phyloP scores from a whole-genome alignment of 2,888 invertebrate genomes.

The Galeopsomyia nigrocyanea region DNA sequence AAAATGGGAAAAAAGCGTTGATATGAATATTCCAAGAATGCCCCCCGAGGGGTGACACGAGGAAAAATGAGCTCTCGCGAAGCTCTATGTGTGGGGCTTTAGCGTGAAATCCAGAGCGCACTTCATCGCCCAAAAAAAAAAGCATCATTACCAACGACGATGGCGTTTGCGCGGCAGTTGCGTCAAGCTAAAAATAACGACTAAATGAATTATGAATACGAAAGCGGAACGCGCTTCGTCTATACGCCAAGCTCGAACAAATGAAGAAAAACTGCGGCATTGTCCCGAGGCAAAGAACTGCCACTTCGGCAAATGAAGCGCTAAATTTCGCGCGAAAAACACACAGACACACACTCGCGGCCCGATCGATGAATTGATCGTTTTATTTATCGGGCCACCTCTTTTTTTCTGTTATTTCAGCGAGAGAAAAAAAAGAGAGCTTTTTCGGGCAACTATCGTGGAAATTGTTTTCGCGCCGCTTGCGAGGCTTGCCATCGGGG shows the following conservation, averaged over 20 bases:
- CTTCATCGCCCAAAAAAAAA: constrained; percentile 33
- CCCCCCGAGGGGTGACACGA: constrained; percentile 10
- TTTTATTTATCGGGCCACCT: no score
- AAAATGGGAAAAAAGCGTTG: constrained; percentile 21
- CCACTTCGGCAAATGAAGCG: constrained; percentile 42
- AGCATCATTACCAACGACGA: constrained; percentile 29
- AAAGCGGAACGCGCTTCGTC: constrained; percentile 4
- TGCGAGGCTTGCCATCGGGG: neutral
- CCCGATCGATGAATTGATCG: no score
- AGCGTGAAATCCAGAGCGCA: neutral
- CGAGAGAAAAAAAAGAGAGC: neutral
- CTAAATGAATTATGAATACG: constrained; percentile 42
- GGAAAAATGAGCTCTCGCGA: constrained; percentile 29
- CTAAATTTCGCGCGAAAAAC: constrained; percentile 19
- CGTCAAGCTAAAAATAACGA: constrained; percentile 31
- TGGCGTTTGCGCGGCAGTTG: no score
- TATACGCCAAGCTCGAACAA: constrained; percentile 17
- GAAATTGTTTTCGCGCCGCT: neutral
- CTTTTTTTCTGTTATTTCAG: neutral
- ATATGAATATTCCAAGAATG: constrained; percentile 32
- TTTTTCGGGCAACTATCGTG: neutral
- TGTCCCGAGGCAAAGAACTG: constrained; percentile 24
- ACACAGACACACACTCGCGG: no score
- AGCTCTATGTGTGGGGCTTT: no score
- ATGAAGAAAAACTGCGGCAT: constrained; percentile 27